Percentiles rank a stretch among this genome's conserved stretches.
Conservation (phyloP, 2,113 vertebrate genomes). For the Bubo bubo region DNA sequence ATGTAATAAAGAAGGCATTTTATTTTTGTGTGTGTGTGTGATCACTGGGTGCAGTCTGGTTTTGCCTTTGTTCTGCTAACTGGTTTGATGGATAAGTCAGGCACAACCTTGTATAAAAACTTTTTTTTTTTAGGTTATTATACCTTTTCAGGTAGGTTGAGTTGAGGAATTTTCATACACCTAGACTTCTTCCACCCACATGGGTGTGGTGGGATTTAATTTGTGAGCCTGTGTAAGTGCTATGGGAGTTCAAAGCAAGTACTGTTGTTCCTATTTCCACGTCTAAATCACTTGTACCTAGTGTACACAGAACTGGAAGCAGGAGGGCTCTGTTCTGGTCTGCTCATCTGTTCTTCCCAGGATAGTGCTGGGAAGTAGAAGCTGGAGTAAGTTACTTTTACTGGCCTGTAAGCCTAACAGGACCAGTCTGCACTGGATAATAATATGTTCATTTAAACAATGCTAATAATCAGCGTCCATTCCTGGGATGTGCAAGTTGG, state of each 20-base stretch:
- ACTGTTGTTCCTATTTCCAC: slow-evolving; percentile 12
- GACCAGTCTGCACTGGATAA: background rate
- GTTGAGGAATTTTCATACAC: slow-evolving; percentile 33
- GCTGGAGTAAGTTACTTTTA: background rate
- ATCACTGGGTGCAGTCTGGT: background rate
- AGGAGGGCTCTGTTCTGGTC: background rate
- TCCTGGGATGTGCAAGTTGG: background rate
- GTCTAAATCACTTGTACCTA: background rate
- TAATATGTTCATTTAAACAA: background rate
- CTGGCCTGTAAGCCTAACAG: background rate
- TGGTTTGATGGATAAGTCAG: background rate
- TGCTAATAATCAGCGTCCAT: background rate
- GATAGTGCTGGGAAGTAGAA: background rate
- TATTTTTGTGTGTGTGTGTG: background rate
- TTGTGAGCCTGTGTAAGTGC: background rate
- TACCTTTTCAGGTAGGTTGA: slow-evolving; percentile 46
- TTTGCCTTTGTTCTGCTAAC: background rate
- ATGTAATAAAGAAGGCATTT: background rate
- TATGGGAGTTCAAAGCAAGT: slow-evolving; percentile 34
- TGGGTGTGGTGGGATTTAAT: slow-evolving; percentile 53
- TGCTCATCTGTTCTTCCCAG: slow-evolving; percentile 16
- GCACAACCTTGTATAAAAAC: background rate
- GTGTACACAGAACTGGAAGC: background rate
- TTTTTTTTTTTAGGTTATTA: background rate
- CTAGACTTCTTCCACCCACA: slow-evolving; percentile 22